These are phyloP conservation scores for Phthorimaea operculella DNA, from an alignment of 1,140 invertebrate genomes.

Conservation along the genomic window DNA sequence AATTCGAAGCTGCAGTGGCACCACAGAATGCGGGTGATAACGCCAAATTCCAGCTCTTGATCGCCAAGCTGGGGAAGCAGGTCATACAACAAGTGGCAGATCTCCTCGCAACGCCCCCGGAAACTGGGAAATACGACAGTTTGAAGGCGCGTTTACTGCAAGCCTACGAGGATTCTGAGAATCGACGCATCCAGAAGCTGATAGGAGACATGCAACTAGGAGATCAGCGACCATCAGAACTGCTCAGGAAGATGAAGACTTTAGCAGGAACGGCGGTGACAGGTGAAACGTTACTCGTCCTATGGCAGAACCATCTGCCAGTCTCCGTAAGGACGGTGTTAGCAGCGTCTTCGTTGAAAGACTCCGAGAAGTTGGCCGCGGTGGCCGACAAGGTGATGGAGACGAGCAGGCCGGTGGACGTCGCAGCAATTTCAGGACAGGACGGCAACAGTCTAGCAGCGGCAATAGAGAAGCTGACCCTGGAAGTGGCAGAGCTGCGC, in stretches of 20 bases:
- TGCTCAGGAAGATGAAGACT: background rate
- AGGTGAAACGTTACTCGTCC: background rate
- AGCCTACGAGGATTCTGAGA: background rate
- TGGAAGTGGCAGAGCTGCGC: background rate
- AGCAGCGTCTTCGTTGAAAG: background rate
- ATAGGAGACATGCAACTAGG: background rate
- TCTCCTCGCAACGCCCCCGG: background rate
- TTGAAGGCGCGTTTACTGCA: background rate
- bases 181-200: background rate
- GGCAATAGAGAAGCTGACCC: background rate
- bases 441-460: background rate
- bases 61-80: background rate
- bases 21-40: constrained; percentile 17
- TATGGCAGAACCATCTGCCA: background rate
- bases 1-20: constrained; percentile 13
- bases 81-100: background rate
- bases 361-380: background rate
- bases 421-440: background rate
- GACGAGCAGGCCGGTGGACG: background rate
- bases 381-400: background rate
- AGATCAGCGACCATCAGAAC: background rate
- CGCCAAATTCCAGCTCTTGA: constrained; percentile 10
- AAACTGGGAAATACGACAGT: background rate
- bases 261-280: background rate
- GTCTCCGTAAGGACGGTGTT: background rate